Percentiles rank a stretch among this genome's conserved stretches.
Evolutionary conservation across 1,140 invertebrate genomes (phyloP).

Genomic region (Pinna nobilis): DNA sequence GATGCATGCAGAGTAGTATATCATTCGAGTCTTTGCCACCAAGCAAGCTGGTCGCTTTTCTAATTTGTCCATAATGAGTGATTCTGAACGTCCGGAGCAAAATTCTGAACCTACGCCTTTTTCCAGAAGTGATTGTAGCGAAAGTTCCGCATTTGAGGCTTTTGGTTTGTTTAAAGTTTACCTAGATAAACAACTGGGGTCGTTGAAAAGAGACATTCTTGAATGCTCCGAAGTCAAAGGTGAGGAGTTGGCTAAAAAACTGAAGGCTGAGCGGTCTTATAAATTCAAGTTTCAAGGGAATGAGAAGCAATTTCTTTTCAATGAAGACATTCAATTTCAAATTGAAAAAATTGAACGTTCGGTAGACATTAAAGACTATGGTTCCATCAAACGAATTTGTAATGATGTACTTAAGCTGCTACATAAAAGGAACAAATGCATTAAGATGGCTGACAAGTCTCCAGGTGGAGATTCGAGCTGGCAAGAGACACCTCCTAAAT

Average conservation of each 20-base stretch:
- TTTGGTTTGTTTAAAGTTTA: background rate
- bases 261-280: background rate
- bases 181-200: background rate
- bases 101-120: background rate
- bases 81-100: background rate
- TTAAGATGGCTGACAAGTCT: slow-evolving; percentile 22
- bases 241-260: background rate
- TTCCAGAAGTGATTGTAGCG: background rate
- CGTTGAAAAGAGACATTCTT: background rate
- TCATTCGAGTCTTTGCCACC: too few species aligned
- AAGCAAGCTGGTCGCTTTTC: too few species aligned
- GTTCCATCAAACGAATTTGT: background rate
- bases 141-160: background rate
- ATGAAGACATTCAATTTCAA: background rate
- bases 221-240: background rate
- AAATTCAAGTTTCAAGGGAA: background rate
- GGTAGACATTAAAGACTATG: background rate
- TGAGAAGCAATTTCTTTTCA: background rate
- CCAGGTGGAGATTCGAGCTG: too few species aligned
- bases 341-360: background rate
- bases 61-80: background rate
- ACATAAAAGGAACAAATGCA: slow-evolving; percentile 6
- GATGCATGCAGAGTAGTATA: too few species aligned
- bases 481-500: too few species aligned
- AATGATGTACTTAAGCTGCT: background rate